Evolutionary conservation across 2,888 invertebrate genomes (phyloP).

Genomic region (Caenorhabditis drosophilae): DNA sequence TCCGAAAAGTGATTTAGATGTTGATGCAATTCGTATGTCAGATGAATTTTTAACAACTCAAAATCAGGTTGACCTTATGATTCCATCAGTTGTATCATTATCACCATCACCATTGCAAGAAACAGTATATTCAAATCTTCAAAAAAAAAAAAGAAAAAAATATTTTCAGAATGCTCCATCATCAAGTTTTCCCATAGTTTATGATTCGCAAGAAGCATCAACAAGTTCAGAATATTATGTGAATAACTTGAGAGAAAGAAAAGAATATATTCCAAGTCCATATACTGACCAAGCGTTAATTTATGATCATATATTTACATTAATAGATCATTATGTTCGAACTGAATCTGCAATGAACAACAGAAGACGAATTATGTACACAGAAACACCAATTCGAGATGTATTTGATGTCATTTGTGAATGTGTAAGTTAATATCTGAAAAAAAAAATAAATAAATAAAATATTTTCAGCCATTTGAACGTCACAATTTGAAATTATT

Average conservation of each 20-base stretch:
- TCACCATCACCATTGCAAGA: neutral
- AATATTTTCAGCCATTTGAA: conserved; percentile 44
- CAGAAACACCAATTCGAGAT: conserved; percentile 42
- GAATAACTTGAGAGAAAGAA: neutral
- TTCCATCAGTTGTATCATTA: neutral
- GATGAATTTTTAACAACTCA: neutral
- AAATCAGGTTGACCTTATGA: neutral
- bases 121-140: conserved; percentile 2
- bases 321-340: conserved; percentile 28
- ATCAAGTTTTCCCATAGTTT: neutral
- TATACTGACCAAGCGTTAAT: neutral
- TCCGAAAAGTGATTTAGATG: neutral
- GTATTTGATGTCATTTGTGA: conserved; percentile 45
- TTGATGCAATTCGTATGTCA: neutral
- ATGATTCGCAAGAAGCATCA: neutral
- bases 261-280: neutral
- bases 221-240: neutral
- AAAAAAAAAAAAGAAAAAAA: conserved; percentile 12
- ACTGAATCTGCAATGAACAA: conserved; percentile 48
- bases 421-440: conserved; percentile 40
- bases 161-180: neutral
- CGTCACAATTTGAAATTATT: conserved; percentile 39
- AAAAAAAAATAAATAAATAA: neutral
- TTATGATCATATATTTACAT: neutral
- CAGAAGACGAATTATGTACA: conserved; percentile 50